phyloP scores from a whole-genome alignment of 53 echinoderm and acorn worm species.

The Patiria pectinifera region DNA sequence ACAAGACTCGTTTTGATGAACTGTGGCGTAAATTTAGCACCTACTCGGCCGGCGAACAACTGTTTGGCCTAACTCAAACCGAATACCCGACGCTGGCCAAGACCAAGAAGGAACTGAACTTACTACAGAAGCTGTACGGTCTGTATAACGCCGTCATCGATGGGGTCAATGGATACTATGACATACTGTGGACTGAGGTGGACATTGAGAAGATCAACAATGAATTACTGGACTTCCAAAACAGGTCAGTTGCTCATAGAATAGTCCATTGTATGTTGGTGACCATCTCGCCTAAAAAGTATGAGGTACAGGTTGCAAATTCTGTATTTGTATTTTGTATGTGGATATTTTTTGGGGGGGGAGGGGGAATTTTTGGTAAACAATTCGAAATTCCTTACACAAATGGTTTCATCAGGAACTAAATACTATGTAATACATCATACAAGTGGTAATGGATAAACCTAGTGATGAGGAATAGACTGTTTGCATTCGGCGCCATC shows the following conservation, averaged over 20 bases:
- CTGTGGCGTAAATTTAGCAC: conserved; percentile 92
- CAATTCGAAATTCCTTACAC: too few relatives aligned
- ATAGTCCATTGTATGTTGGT: not conserved
- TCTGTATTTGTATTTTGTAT: not conserved
- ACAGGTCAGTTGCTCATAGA: conserved; percentile 43
- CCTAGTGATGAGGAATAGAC: too few relatives aligned
- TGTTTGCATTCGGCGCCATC: too few relatives aligned
- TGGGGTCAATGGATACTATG: conserved; percentile 75
- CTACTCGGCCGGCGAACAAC: conserved; percentile 96
- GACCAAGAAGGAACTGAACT: conserved; percentile 97
- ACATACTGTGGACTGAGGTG: conserved; percentile 74
- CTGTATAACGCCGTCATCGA: conserved; percentile 97
- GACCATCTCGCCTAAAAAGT: not conserved
- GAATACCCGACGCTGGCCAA: conserved; percentile 90
- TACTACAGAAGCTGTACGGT: conserved; percentile 94
- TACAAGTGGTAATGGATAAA: too few relatives aligned
- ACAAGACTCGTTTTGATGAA: conserved; percentile 93
- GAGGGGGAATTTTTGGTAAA: too few relatives aligned
- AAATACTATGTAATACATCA: too few relatives aligned
- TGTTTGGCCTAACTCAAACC: conserved; percentile 90
- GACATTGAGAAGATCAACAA: conserved; percentile 83
- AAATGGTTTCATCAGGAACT: too few relatives aligned
- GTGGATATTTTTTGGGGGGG: too few relatives aligned
- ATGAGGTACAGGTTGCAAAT: not conserved
- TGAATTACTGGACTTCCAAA: conserved; percentile 78